Percentiles rank a stretch among this genome's conserved stretches.
Evolutionary conservation across 1,140 invertebrate genomes (phyloP).

Genomic region (Bradynema listronoti): DNA sequence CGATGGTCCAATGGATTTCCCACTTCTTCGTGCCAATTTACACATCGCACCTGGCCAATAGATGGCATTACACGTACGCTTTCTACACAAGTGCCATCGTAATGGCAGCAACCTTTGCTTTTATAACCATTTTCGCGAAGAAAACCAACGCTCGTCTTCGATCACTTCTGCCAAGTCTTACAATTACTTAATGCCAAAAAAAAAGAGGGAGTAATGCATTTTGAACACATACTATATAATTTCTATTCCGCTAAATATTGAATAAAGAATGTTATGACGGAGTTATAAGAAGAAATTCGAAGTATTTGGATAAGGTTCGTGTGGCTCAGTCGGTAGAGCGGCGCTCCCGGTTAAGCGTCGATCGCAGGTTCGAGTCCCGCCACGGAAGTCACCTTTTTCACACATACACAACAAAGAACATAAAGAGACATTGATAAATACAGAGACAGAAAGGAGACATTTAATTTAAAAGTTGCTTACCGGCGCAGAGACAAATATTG

Average conservation of each 20-base stretch:
- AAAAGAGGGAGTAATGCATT: slow-evolving; percentile 3
- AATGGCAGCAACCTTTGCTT: slow-evolving; percentile 36
- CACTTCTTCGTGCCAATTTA: slow-evolving; percentile 55
- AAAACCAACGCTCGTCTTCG: slow-evolving; percentile 49
- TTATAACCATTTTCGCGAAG: slow-evolving; percentile 53
- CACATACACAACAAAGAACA: background rate
- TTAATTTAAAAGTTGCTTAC: slow-evolving; percentile 47
- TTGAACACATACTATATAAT: background rate
- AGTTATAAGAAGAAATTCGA: too few relatives aligned
- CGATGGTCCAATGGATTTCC: slow-evolving; percentile 56
- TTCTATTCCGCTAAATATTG: slow-evolving; percentile 1
- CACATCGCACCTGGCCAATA: slow-evolving; percentile 52
- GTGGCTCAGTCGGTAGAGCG: too few relatives aligned
- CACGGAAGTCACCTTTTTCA: too few relatives aligned
- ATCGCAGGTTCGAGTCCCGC: too few relatives aligned
- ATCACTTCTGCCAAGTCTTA: slow-evolving; percentile 45
- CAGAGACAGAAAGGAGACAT: background rate
- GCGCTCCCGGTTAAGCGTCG: too few relatives aligned
- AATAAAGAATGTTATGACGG: too few relatives aligned
- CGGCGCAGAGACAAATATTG: slow-evolving; percentile 61
- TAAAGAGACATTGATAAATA: background rate
- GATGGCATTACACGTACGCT: slow-evolving; percentile 55
- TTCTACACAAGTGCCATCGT: slow-evolving; percentile 52
- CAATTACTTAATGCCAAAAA: slow-evolving; percentile 37
- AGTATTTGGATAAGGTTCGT: too few relatives aligned